Base-by-base conservation (phyloP, 2,797 vertebrate genomes). In the Sebastes baramenuke region DNA sequence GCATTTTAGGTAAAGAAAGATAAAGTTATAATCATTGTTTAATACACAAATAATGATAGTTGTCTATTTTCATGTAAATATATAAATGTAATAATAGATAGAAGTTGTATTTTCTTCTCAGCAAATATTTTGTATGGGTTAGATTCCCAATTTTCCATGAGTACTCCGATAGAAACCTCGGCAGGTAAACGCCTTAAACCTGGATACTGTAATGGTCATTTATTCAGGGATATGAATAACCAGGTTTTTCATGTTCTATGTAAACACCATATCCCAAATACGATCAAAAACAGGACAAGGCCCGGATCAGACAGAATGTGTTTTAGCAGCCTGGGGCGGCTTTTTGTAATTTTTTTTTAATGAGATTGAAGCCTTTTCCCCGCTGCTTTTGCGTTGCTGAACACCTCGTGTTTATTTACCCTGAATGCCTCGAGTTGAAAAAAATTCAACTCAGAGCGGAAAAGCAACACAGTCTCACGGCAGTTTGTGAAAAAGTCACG, bases 61-160 rank as follows among this genome's bases (percentile, higher is more conserved):
- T 61, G n/a, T 24, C 1, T 62, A 38, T 65, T 52, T 73, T 64
- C 42, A 81, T 30, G 25, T 79, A 54, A 77, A 79, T 68, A 79
- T 71, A 84, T 87, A 88, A 82, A 89, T 86, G 25, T 58, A 70
- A 61, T 64, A 70, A 73, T 49, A 75, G 11, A 85, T 54, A 65
- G 36, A 67, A 32, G 3, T 49, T 84, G 75, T 13, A 13, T 5
- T 74, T 79, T 81, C 25, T 67, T 77, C 8, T 72, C 49, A 67
- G 56, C 11, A 66, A 42, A 76, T 5, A 30, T 68, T 85, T 74
- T 76, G 8, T 66, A 9, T 54, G 24, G 8, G 55, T 61, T 68
- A 30, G 14, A 79, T 67, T 85, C 55, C 73, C 54, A 73, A 69
- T 72, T 82, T 25, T 49, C 59, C 20, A n/a, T 49, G 38, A 59